phyloP scores from a whole-genome alignment of 2,888 invertebrate genomes.

The Habrosyne pyritoides region DNA sequence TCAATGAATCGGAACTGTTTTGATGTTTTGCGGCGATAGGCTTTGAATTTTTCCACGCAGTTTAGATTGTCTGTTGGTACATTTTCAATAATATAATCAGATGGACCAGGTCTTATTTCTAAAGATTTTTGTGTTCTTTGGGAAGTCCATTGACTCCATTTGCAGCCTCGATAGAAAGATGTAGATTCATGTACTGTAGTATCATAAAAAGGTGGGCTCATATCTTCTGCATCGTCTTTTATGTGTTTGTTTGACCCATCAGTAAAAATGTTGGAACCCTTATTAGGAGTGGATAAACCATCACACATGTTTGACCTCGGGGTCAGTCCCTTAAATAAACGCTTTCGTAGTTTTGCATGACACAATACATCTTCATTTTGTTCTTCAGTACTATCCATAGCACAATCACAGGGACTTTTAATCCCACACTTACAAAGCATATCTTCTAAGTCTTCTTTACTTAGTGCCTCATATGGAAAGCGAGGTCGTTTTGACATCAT shows the following conservation, averaged over 20 bases:
- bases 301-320: slow-evolving; percentile 36
- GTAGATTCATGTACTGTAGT: slow-evolving; percentile 51
- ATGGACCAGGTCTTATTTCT: slow-evolving; percentile 58
- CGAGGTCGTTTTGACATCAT: slow-evolving; percentile 60
- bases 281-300: slow-evolving; percentile 48
- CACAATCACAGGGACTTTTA: slow-evolving; percentile 56
- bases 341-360: slow-evolving; percentile 49
- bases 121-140: slow-evolving; percentile 31
- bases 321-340: slow-evolving; percentile 55
- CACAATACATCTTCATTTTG: slow-evolving; percentile 40
- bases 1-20: slow-evolving; percentile 68
- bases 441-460: slow-evolving; percentile 56
- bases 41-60: slow-evolving; percentile 60
- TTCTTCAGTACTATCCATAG: slow-evolving; percentile 24
- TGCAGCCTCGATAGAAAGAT: slow-evolving; percentile 67
- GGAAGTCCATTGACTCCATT: slow-evolving; percentile 68
- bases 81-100: slow-evolving; percentile 51
- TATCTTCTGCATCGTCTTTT: slow-evolving; percentile 22
- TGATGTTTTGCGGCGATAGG: slow-evolving; percentile 52
- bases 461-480: slow-evolving; percentile 62
- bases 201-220: slow-evolving; percentile 61
- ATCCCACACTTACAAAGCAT: slow-evolving; percentile 63
- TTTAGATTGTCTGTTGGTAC: slow-evolving; percentile 36
- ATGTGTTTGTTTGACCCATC: slow-evolving; percentile 41
- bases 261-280: slow-evolving; percentile 38